These are phyloP conservation scores for Druon quercuslanigerum DNA, from an alignment of 1,140 invertebrate species.

Conservation along the genomic window DNA sequence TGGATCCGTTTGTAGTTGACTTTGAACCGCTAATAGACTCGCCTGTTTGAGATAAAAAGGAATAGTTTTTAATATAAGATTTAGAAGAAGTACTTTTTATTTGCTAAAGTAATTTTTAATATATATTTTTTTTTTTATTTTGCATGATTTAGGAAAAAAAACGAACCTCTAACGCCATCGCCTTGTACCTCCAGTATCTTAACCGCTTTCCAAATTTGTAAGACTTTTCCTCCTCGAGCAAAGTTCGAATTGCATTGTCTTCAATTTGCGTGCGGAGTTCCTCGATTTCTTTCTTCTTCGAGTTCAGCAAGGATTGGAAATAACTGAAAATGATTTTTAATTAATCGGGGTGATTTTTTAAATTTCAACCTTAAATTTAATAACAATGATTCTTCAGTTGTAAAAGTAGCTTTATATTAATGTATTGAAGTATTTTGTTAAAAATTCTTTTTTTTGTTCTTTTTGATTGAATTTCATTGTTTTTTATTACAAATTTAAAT, in stretches of 20 bases:
- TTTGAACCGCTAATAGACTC: conserved; percentile 1
- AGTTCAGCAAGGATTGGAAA: conserved; percentile 53
- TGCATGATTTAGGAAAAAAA: background rate
- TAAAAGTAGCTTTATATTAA: too few relatives aligned
- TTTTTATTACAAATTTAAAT: too few relatives aligned
- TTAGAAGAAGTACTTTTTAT: too few relatives aligned
- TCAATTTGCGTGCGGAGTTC: conserved; percentile 61
- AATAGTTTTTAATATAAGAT: background rate
- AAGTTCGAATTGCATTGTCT: conserved; percentile 57
- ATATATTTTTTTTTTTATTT: too few relatives aligned
- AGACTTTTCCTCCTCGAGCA: conserved; percentile 59
- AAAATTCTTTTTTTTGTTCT: too few relatives aligned
- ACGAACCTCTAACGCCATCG: conserved; percentile 52
- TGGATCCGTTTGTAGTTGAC: background rate
- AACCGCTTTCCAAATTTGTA: conserved; percentile 54
- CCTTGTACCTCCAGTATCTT: conserved; percentile 58
- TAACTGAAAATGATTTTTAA: conserved; percentile 54
- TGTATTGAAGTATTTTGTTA: too few relatives aligned
- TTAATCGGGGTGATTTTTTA: background rate
- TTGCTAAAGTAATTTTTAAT: too few relatives aligned
- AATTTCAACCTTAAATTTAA: too few relatives aligned
- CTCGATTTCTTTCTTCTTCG: conserved; percentile 60
- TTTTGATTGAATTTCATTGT: too few relatives aligned
- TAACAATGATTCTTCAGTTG: too few relatives aligned
- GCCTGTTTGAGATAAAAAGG: conserved; percentile 33